Conservation (phyloP, 2,888 invertebrate species). For the Myopa tessellatipennis region DNA sequence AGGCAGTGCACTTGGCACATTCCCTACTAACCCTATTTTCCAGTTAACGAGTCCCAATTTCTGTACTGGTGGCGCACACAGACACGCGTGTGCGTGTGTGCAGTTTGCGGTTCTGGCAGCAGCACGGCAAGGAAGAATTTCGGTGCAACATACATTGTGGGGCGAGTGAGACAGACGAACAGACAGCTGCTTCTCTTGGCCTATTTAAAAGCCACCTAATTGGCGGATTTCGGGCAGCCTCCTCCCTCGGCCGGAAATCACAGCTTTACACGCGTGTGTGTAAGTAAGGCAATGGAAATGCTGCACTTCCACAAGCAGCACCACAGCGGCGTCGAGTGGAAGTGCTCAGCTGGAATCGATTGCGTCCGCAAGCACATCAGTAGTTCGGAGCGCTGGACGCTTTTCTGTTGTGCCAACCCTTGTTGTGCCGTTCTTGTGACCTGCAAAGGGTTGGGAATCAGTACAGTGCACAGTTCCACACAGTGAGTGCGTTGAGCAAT, state of each 20-base stretch:
- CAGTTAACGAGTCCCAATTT: constrained; percentile 67
- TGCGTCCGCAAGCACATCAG: constrained; percentile 6
- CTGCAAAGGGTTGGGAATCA: constrained; percentile 24
- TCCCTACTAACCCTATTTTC: constrained; percentile 68
- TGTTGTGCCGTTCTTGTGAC: not conserved
- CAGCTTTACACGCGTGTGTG: not conserved
- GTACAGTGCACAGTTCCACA: not conserved
- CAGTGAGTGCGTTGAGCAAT: not conserved
- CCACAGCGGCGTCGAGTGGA: constrained; percentile 22
- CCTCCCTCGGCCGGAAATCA: not conserved
- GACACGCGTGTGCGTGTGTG: constrained; percentile 37
- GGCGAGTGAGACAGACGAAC: not conserved
- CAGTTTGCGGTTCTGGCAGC: not conserved
- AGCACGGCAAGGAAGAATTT: too few relatives aligned
- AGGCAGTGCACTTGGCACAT: constrained; percentile 68
- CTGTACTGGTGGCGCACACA: constrained; percentile 29
- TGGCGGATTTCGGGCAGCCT: not conserved
- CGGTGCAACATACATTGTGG: too few relatives aligned
- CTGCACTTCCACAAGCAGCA: constrained; percentile 24
- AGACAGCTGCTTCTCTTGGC: not conserved
- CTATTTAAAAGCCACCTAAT: not conserved
- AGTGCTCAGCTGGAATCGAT: constrained; percentile 38
- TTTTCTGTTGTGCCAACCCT: too few relatives aligned
- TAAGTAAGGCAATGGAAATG: constrained; percentile 40
- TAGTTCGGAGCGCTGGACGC: not conserved